Percentiles rank a stretch among this genome's conserved stretches.
These are phyloP conservation scores for Dilophus febrilis DNA, from an alignment of 2,888 invertebrate species.

Conservation along the genomic window DNA sequence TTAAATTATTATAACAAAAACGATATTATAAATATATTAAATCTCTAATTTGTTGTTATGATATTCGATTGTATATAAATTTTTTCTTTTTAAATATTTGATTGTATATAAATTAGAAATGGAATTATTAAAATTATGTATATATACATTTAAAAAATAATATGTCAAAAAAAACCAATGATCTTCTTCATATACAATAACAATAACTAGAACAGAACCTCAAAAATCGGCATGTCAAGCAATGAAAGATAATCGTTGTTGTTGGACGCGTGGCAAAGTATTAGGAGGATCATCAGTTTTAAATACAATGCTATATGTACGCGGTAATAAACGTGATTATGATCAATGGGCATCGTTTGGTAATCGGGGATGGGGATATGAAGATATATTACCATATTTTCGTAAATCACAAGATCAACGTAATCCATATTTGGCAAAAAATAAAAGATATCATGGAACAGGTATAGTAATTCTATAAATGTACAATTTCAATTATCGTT, in stretches of 20 bases:
- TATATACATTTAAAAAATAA: too few species aligned
- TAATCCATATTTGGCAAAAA: conserved; percentile 69
- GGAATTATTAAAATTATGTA: too few species aligned
- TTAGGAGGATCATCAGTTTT: conserved; percentile 75
- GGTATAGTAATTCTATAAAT: conserved; percentile 32
- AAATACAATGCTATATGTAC: conserved; percentile 81
- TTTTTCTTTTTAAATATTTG: too few species aligned
- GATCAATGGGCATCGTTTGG: conserved; percentile 75
- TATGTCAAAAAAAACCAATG: too few species aligned
- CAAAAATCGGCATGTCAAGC: conserved; percentile 71
- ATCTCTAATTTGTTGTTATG: too few species aligned
- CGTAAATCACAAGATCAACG: conserved; percentile 75
- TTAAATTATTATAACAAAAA: too few species aligned
- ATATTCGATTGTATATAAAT: too few species aligned
- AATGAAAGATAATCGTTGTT: conserved; percentile 66
- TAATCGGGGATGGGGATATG: conserved; percentile 75
- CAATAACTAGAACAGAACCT: conserved; percentile 70
- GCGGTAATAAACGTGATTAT: conserved; percentile 74
- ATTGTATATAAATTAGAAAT: too few species aligned
- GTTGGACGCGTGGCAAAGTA: conserved; percentile 81
- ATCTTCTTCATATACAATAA: too few species aligned
- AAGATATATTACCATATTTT: conserved; percentile 67
- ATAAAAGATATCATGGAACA: conserved; percentile 49
- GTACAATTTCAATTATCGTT: not conserved
- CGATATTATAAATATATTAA: too few species aligned